Conservation (phyloP, 2,888 invertebrate species). For the Charanyca ferruginea region DNA sequence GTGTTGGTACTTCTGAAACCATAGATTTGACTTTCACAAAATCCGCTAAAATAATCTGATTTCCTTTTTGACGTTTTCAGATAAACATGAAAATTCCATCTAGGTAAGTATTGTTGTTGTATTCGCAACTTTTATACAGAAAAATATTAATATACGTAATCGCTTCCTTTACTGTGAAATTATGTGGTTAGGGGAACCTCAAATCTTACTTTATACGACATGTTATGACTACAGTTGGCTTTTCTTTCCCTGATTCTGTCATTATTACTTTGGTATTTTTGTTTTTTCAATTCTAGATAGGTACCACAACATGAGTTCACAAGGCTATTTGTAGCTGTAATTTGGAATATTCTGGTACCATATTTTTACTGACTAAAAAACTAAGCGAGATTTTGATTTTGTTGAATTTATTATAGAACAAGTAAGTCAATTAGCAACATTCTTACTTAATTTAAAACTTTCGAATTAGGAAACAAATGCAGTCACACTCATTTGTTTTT, state of each 20-base stretch:
- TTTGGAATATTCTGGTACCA: background rate
- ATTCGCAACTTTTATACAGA: constrained; percentile 38
- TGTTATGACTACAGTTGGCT: constrained; percentile 36
- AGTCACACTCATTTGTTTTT: background rate
- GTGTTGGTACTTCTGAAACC: background rate
- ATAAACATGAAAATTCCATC: constrained; percentile 55
- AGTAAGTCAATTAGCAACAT: background rate
- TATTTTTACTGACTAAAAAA: background rate
- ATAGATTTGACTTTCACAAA: constrained; percentile 13
- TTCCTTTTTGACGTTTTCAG: constrained; percentile 16
- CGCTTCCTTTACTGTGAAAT: constrained; percentile 42
- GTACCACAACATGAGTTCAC: too few relatives aligned
- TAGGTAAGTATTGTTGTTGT: constrained; percentile 37
- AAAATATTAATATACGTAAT: constrained; percentile 48
- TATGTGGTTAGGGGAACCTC: constrained; percentile 31
- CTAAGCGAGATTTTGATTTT: background rate
- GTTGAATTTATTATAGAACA: background rate
- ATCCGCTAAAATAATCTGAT: constrained; percentile 4
- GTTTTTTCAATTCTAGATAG: constrained; percentile 11
- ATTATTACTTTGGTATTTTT: constrained; percentile 24
- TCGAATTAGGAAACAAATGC: background rate
- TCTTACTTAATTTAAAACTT: too few relatives aligned
- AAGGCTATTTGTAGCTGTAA: too few relatives aligned
- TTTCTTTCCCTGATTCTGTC: constrained; percentile 1
- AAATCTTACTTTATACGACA: constrained; percentile 27